These are phyloP conservation scores for Amia ocellicauda DNA, from an alignment of 2,113 vertebrate species.

Conservation along the genomic window DNA sequence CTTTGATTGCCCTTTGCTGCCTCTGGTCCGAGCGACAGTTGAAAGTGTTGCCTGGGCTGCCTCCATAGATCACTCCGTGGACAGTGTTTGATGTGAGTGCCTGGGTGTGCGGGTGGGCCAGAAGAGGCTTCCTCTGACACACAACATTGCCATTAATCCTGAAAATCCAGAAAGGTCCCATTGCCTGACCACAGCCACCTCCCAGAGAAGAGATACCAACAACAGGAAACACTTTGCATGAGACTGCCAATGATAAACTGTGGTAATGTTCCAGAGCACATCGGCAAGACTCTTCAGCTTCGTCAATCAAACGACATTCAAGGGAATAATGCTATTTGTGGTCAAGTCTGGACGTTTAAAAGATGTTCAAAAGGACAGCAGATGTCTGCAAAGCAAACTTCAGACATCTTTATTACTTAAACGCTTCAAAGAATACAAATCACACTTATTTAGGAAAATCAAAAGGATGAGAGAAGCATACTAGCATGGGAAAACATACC, in stretches of 20 bases:
- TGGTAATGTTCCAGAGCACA: background rate
- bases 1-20: slow-evolving; percentile 2
- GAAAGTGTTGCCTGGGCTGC: slow-evolving; percentile 5
- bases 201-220: background rate
- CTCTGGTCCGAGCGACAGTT: slow-evolving; percentile 1
- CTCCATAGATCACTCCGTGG: background rate
- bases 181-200: background rate
- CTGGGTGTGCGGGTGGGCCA: background rate
- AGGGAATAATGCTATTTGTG: background rate
- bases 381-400: no score
- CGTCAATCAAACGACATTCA: background rate
- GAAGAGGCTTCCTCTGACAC: background rate
- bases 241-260: background rate
- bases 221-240: background rate
- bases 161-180: background rate
- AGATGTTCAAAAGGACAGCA: no score
- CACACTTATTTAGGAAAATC: no score
- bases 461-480: no score
- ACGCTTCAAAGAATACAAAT: no score
- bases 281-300: background rate
- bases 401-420: no score
- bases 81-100: background rate
- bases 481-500: no score
- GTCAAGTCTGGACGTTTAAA: no score
- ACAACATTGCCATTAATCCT: background rate